Conservation (phyloP, 2,888 invertebrate genomes). For the Fragum sueziense region DNA sequence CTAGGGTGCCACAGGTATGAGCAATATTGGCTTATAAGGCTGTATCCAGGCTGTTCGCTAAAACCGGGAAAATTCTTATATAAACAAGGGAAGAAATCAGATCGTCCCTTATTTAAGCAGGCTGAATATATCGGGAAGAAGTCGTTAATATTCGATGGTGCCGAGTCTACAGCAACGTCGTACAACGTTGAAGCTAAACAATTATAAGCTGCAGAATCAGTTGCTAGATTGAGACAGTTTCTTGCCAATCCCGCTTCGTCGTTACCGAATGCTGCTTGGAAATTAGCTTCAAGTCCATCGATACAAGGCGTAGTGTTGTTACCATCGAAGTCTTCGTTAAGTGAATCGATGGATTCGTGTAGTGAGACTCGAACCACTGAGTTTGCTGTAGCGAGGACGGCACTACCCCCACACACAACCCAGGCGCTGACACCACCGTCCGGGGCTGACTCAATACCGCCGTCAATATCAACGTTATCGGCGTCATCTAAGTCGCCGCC, state of each 20-base stretch:
- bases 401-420: slow-evolving; percentile 26
- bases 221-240: neutral
- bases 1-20: slow-evolving; percentile 5
- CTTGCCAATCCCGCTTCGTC: neutral
- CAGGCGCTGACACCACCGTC: slow-evolving; percentile 27
- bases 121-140: neutral
- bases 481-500: neutral
- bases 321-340: slow-evolving; percentile 1
- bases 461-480: neutral
- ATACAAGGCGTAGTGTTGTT: neutral
- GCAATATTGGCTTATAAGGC: neutral
- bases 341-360: slow-evolving; percentile 16
- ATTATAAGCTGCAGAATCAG: neutral
- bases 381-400: slow-evolving; percentile 16
- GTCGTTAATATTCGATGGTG: neutral
- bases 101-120: neutral
- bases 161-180: neutral
- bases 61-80: neutral
- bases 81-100: slow-evolving; percentile 7
- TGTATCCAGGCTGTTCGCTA: neutral
- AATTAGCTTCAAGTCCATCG: neutral
- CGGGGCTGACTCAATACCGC: slow-evolving; percentile 16
- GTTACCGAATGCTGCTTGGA: neutral
- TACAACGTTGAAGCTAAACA: neutral
- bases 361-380: slow-evolving; percentile 17